These are phyloP conservation scores for Hystrix brachyura DNA, from an alignment of 2,113 vertebrate species.

Conservation along the genomic window DNA sequence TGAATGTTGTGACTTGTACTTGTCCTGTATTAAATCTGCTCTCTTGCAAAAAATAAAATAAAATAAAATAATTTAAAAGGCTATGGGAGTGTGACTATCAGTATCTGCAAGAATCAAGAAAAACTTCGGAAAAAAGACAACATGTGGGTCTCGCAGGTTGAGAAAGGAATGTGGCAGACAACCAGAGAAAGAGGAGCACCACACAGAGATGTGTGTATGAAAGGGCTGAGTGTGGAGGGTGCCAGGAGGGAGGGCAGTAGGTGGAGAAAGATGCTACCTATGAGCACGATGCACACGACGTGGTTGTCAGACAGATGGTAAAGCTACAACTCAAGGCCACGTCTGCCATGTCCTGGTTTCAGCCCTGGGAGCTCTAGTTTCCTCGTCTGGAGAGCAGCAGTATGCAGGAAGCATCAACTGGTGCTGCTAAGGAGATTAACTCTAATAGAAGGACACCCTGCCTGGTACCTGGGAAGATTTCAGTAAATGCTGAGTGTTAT, in stretches of 20 bases:
- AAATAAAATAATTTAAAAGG: background rate
- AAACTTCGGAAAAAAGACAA: constrained; percentile 14
- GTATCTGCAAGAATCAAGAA: background rate
- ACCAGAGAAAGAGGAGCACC: background rate
- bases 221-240: background rate
- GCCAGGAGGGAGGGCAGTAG: background rate
- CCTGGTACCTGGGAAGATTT: no score
- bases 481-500: no score
- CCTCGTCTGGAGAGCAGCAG: background rate
- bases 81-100: background rate
- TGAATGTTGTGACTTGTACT: no score
- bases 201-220: background rate
- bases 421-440: background rate
- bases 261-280: background rate
- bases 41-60: no score
- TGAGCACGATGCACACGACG: background rate
- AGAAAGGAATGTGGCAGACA: background rate
- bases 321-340: background rate
- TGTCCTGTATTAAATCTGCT: no score
- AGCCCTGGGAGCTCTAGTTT: background rate
- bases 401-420: background rate
- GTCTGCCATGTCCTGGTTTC: background rate
- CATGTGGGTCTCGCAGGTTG: background rate
- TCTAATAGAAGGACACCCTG: background rate
- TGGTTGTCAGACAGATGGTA: background rate